A percentile compares a stretch with the other conserved stretches of the same genome.
phyloP scores from a whole-genome alignment of 2,797 vertebrate genomes.

The Paguma larvata region DNA sequence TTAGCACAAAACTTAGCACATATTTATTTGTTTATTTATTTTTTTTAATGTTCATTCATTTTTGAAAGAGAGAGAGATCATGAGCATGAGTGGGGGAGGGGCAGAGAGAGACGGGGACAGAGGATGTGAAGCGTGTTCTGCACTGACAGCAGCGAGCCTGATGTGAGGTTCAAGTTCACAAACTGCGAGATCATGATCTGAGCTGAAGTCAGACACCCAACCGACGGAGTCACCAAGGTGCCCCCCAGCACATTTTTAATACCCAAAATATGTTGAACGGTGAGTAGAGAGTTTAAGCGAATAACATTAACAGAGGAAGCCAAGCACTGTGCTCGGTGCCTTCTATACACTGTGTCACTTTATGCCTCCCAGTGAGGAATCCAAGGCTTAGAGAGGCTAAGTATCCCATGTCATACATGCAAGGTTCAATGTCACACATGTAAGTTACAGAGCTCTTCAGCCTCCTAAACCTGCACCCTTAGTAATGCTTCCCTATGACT shows the following conservation, averaged over 20 bases:
- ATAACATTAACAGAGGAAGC: not conserved
- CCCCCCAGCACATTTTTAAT: not conserved
- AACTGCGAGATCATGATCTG: too few relatives aligned
- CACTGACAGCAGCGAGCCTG: too few relatives aligned
- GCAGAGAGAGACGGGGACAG: too few relatives aligned
- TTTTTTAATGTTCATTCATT: too few relatives aligned
- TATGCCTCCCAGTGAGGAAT: not conserved
- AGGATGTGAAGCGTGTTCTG: too few relatives aligned
- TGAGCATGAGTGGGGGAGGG: too few relatives aligned
- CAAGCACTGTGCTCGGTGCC: not conserved
- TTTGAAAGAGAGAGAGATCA: too few relatives aligned
- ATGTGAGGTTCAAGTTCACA: too few relatives aligned
- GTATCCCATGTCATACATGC: not conserved
- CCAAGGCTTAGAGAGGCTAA: not conserved
- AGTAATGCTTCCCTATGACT: not conserved
- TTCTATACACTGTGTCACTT: not conserved
- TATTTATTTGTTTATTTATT: not conserved
- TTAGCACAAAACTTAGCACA: not conserved
- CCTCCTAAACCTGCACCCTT: not conserved
- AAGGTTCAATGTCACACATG: not conserved
- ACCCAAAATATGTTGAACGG: not conserved
- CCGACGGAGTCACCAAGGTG: too few relatives aligned
- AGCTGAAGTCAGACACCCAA: too few relatives aligned
- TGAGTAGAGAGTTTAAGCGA: not conserved
- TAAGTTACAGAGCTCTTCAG: not conserved